A percentile compares a stretch with the other conserved stretches of the same genome.
Conservation (phyloP, 1,140 invertebrate species). For the Paraescarpia echinospica region DNA sequence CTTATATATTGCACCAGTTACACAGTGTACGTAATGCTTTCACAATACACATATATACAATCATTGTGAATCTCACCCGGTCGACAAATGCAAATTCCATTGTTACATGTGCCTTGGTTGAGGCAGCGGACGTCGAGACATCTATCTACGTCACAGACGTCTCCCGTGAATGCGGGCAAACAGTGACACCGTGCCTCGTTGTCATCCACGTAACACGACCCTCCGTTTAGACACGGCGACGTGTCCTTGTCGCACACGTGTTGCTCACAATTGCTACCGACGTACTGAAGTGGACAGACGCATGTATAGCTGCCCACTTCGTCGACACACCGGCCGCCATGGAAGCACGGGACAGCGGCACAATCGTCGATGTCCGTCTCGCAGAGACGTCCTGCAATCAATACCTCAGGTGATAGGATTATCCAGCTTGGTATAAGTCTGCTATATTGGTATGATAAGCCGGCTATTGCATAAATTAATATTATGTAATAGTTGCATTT, state of each 20-base stretch:
- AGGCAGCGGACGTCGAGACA: constrained; percentile 44
- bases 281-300: constrained; percentile 34
- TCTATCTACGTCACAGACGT: constrained; percentile 37
- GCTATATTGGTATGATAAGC: neutral
- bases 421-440: neutral
- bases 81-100: neutral
- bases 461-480: neutral
- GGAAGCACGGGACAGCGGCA: constrained; percentile 85
- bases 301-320: constrained; percentile 45
- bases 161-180: constrained; percentile 58
- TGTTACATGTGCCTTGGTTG: neutral
- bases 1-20: neutral
- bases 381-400: constrained; percentile 46
- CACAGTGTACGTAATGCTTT: constrained; percentile 47
- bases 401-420: constrained; percentile 42
- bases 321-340: constrained; percentile 86
- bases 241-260: neutral
- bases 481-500: neutral
- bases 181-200: constrained; percentile 75
- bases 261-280: neutral
- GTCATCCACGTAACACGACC: constrained; percentile 62
- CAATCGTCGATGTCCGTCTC: constrained; percentile 87
- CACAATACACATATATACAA: constrained; percentile 77
- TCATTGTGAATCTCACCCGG: constrained; percentile 29
- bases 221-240: constrained; percentile 42